Conservation (phyloP, 2,113 vertebrate genomes). For the Enhydra lutris region DNA sequence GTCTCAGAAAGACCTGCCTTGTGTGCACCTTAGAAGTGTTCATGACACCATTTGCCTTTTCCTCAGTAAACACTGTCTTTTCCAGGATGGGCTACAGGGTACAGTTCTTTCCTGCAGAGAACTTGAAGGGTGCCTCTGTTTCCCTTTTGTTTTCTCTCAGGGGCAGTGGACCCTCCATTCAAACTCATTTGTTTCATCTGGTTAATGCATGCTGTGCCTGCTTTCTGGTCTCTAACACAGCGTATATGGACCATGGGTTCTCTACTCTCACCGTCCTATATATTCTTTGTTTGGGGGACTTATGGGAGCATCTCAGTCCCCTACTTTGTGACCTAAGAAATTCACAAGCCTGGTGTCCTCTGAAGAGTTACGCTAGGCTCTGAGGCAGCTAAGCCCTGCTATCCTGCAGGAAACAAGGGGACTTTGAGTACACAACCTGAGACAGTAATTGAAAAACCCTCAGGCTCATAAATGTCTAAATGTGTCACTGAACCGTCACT, state of each 20-base stretch:
- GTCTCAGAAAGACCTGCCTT: neutral
- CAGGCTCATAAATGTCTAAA: slow-evolving; percentile 90
- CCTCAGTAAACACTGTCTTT: neutral
- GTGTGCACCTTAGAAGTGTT: neutral
- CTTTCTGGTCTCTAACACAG: neutral
- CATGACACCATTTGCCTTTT: neutral
- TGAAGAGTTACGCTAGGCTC: slow-evolving; percentile 92
- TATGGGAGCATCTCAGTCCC: slow-evolving; percentile 87
- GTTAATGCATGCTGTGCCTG: neutral
- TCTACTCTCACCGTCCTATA: slow-evolving; percentile 88
- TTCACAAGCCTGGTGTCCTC: slow-evolving; percentile 95
- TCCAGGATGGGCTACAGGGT: neutral
- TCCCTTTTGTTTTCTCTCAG: neutral
- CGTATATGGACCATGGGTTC: neutral
- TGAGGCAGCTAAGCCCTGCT: slow-evolving; percentile 87
- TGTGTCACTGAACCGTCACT: slow-evolving; percentile 91
- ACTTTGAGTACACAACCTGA: slow-evolving; percentile 86
- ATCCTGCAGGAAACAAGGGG: slow-evolving; percentile 83
- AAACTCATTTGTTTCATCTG: neutral
- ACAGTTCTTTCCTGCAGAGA: neutral
- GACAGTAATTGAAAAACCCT: slow-evolving; percentile 88
- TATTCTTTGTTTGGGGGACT: slow-evolving; percentile 89
- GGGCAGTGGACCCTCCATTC: too few relatives aligned
- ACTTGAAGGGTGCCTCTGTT: neutral
- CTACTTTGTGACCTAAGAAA: slow-evolving; percentile 84